Conservation (phyloP, 1,140 invertebrate species). For the Battus philenor region DNA sequence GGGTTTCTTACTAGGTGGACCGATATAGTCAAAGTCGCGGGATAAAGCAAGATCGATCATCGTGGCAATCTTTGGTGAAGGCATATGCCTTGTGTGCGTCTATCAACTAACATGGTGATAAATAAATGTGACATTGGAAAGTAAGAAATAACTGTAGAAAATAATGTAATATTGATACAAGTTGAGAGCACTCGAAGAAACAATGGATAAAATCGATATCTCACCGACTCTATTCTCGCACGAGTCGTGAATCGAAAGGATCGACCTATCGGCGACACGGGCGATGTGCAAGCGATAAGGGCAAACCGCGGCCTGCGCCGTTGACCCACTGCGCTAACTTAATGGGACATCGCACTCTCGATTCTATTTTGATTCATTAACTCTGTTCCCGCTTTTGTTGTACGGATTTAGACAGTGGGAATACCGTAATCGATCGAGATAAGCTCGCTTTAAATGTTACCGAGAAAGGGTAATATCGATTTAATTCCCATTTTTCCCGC, state of each 20-base stretch:
- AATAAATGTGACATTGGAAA: too few relatives aligned
- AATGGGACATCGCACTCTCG: constrained; percentile 54
- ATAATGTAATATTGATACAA: too few relatives aligned
- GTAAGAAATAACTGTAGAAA: too few relatives aligned
- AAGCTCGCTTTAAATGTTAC: neutral
- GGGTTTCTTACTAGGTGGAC: too few relatives aligned
- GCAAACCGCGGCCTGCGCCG: constrained; percentile 23
- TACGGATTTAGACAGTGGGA: constrained; percentile 14
- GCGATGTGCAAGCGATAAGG: constrained; percentile 26
- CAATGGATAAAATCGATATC: constrained; percentile 8
- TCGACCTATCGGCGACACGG: constrained; percentile 28
- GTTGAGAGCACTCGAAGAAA: too few relatives aligned
- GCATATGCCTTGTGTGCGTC: too few relatives aligned
- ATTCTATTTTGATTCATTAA: constrained; percentile 56
- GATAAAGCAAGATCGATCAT: too few relatives aligned
- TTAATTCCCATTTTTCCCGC: too few relatives aligned
- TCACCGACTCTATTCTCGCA: constrained; percentile 18
- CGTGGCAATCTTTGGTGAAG: too few relatives aligned
- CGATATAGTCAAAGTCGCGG: too few relatives aligned
- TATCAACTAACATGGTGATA: too few relatives aligned
- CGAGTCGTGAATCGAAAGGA: constrained; percentile 30
- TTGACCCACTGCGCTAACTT: constrained; percentile 65
- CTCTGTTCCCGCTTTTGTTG: constrained; percentile 34
- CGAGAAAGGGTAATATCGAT: neutral
- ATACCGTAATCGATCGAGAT: constrained; percentile 3